Percentiles rank a stretch among this genome's conserved stretches.
Conservation (phyloP, 37 sponge, comb jelly and placozoan species). For the Chondrosia reniformis region DNA sequence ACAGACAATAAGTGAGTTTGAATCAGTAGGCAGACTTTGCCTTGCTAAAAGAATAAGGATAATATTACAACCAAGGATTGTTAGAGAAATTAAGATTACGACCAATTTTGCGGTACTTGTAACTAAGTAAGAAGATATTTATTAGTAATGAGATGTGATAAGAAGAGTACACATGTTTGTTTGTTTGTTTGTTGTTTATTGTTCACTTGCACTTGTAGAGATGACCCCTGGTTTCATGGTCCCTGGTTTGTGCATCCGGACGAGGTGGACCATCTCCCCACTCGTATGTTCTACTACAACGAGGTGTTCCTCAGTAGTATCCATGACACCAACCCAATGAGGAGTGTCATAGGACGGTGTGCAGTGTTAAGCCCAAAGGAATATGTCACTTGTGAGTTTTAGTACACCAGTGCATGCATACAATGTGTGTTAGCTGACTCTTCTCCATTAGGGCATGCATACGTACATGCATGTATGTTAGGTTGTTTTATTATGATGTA, state of each 20-base stretch:
- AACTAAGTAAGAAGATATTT: too few relatives aligned
- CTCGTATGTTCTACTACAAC: conserved; percentile 71
- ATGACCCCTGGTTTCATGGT: conserved; percentile 85
- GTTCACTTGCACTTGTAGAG: conserved; percentile 24
- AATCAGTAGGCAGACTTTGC: too few relatives aligned
- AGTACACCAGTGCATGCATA: too few relatives aligned
- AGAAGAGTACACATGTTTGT: background rate
- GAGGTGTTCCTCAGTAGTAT: conserved; percentile 88
- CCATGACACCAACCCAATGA: conserved; percentile 91
- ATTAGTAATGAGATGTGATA: too few relatives aligned
- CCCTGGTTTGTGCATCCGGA: conserved; percentile 88
- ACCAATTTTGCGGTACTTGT: too few relatives aligned
- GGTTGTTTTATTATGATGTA: too few relatives aligned
- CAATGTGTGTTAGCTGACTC: too few relatives aligned
- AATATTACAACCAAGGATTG: too few relatives aligned
- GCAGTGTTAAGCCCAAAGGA: conserved; percentile 59
- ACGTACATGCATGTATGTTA: too few relatives aligned
- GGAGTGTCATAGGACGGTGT: conserved; percentile 76
- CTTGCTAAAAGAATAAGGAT: too few relatives aligned
- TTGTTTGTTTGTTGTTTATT: background rate
- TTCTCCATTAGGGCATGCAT: too few relatives aligned
- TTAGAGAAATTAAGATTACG: too few relatives aligned
- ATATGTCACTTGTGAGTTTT: conserved; percentile 72
- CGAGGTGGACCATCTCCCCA: conserved; percentile 74
- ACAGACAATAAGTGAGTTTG: conserved; percentile 74